Conservation (phyloP, 2,113 vertebrate species). For the Sander lucioperca region DNA sequence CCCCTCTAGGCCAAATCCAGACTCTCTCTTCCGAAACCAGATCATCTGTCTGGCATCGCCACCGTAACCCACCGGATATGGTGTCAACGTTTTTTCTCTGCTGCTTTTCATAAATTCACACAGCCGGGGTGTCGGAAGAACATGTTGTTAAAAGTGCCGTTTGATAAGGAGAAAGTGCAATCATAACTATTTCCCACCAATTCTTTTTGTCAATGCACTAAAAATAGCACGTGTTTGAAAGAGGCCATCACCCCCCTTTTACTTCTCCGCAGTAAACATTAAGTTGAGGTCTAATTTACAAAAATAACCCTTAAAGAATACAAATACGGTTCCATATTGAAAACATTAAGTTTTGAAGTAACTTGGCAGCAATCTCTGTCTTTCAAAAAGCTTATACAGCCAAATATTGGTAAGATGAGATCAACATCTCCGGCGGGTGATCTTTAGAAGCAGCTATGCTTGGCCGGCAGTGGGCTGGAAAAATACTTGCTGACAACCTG, state of each 20-base stretch:
- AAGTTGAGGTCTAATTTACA: background rate
- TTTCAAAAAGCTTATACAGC: conserved; percentile 66
- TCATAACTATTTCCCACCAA: background rate
- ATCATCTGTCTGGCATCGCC: conserved; percentile 65
- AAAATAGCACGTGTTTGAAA: background rate
- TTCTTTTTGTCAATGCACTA: background rate
- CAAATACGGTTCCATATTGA: conserved; percentile 2
- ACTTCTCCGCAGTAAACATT: background rate
- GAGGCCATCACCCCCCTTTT: background rate
- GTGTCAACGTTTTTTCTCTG: conserved; percentile 74
- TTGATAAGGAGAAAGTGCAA: background rate
- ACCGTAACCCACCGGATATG: conserved; percentile 61
- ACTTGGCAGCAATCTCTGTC: conserved; percentile 42
- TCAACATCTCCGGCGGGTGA: conserved; percentile 75
- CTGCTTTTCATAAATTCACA: conserved; percentile 78
- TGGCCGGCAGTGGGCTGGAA: conserved; percentile 74
- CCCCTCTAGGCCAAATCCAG: conserved; percentile 66
- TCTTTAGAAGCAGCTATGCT: conserved; percentile 78
- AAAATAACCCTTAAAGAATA: background rate
- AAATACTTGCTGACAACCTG: conserved; percentile 82
- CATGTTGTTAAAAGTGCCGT: background rate
- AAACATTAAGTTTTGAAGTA: conserved; percentile 24
- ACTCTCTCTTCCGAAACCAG: conserved; percentile 53
- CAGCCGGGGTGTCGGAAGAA: conserved; percentile 29
- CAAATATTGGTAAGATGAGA: conserved; percentile 77